These are phyloP conservation scores for Drosophila parabipectinata DNA, from an alignment of 1,140 invertebrate genomes.

Conservation along the genomic window DNA sequence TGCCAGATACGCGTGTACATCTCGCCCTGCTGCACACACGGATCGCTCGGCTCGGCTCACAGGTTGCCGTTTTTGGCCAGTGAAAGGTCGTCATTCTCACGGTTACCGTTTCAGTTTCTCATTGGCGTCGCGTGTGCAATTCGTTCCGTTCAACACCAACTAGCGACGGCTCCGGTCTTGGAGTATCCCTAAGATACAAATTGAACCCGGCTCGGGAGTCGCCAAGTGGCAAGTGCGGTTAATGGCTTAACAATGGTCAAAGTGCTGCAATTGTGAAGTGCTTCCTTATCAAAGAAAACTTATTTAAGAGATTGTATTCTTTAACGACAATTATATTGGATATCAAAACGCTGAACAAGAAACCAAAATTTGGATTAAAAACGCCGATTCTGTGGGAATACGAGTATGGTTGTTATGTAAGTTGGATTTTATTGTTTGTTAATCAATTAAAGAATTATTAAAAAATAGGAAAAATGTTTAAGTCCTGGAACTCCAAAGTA, in stretches of 20 bases:
- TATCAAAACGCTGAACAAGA: background rate
- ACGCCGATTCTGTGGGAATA: constrained; percentile 55
- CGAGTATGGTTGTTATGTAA: constrained; percentile 74
- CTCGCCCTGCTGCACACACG: constrained; percentile 63
- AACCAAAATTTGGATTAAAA: constrained; percentile 45
- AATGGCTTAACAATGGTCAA: constrained; percentile 37
- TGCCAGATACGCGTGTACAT: constrained; percentile 70
- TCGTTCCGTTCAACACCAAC: constrained; percentile 14
- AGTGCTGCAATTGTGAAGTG: constrained; percentile 44
- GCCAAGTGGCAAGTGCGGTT: constrained; percentile 14
- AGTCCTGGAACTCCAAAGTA: background rate
- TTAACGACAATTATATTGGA: constrained; percentile 7
- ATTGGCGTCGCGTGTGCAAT: constrained; percentile 43
- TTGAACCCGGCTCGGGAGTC: constrained; percentile 11
- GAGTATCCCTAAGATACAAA: constrained; percentile 31
- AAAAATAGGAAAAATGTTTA: too few relatives aligned
- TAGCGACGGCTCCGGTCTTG: constrained; percentile 45
- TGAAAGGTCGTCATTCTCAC: constrained; percentile 66
- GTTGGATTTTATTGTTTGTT: constrained; percentile 18
- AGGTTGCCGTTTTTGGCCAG: constrained; percentile 59
- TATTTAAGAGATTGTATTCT: background rate
- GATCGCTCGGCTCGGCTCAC: constrained; percentile 37
- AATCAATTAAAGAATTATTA: too few relatives aligned
- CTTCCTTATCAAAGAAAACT: constrained; percentile 11
- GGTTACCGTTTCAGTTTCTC: constrained; percentile 15